phyloP scores from a whole-genome alignment of 53 echinoderm and acorn worm species.

The Zoroaster sp. region DNA sequence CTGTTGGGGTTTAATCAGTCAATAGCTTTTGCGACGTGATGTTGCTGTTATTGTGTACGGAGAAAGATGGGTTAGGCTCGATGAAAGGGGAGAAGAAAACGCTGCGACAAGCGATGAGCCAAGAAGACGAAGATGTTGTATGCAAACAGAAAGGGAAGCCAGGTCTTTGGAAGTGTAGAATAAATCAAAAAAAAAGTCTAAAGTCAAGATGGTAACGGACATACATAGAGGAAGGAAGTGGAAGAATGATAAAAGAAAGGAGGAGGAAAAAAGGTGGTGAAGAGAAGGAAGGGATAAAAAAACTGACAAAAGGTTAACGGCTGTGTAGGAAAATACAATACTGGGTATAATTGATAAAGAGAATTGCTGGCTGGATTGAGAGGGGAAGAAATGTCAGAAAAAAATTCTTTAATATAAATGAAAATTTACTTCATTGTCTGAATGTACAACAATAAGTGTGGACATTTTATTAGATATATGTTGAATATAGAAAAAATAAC shows the following conservation, averaged over 20 bases:
- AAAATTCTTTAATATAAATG: background rate
- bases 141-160: background rate
- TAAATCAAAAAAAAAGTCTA: background rate
- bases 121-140: background rate
- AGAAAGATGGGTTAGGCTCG: background rate
- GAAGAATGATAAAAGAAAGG: background rate
- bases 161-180: background rate
- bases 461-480: background rate
- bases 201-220: too few species aligned
- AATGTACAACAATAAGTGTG: background rate
- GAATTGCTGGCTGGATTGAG: background rate
- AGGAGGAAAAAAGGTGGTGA: background rate
- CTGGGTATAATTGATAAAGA: background rate
- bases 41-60: background rate
- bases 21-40: background rate
- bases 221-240: background rate
- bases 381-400: background rate
- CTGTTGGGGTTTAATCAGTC: background rate
- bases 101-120: background rate
- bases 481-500: background rate
- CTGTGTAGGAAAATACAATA: background rate
- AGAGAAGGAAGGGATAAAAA: background rate
- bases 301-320: background rate
- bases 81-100: background rate
- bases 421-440: background rate